These are phyloP conservation scores for Drosophila mojavensis DNA, from an alignment of 1,140 invertebrate genomes.

Conservation along the genomic window DNA sequence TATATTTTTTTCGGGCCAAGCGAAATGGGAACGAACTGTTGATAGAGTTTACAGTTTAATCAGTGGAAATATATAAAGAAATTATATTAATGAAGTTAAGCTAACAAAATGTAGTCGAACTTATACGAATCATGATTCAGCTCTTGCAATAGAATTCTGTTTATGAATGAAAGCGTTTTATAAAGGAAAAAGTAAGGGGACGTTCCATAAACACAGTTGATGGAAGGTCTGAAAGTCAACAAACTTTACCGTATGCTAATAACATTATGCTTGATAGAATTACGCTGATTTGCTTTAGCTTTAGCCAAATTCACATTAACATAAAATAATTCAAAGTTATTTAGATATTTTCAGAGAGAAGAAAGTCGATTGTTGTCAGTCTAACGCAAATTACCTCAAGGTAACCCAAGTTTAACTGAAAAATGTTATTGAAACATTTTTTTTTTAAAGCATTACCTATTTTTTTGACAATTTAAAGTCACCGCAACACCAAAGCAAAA, in stretches of 20 bases:
- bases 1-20: slow-evolving; percentile 17
- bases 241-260: slow-evolving; percentile 1
- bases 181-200: neutral
- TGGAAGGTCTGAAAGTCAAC: neutral
- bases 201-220: neutral
- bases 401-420: no score
- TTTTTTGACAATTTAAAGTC: no score
- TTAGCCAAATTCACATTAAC: no score
- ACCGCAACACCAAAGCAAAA: no score
- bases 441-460: no score
- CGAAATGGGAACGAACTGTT: slow-evolving; percentile 63
- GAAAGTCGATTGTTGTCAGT: no score
- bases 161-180: slow-evolving; percentile 26
- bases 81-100: slow-evolving; percentile 32
- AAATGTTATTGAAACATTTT: no score
- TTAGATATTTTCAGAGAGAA: no score
- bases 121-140: slow-evolving; percentile 22
- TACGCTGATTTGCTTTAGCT: no score
- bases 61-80: slow-evolving; percentile 24
- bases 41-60: slow-evolving; percentile 50
- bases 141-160: neutral
- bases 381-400: no score
- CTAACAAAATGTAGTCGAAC: slow-evolving; percentile 11
- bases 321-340: no score
- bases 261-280: no score